Conservation (phyloP, 1,140 invertebrate species). For the Zelostemma sp. region DNA sequence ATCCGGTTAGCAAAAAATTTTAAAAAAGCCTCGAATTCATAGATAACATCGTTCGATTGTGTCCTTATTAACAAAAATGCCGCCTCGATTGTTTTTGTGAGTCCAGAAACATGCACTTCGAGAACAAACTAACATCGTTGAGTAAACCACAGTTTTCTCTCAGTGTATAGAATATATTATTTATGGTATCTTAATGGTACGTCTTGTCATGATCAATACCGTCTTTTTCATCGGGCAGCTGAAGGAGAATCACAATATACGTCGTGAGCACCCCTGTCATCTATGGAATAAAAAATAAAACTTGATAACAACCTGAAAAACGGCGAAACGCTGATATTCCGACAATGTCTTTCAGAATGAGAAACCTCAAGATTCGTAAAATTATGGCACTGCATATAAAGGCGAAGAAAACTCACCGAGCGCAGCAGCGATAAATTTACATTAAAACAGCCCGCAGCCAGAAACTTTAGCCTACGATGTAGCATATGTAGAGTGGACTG, state of each 20-base stretch:
- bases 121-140: not conserved
- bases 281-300: slow-evolving; percentile 51
- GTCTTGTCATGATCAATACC: slow-evolving; percentile 25
- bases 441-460: slow-evolving; percentile 61
- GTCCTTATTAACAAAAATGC: not conserved
- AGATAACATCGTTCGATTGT: not conserved
- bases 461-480: slow-evolving; percentile 59
- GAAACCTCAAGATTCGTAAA: too few species aligned
- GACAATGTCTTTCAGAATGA: too few species aligned
- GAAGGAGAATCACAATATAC: slow-evolving; percentile 63
- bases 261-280: slow-evolving; percentile 52
- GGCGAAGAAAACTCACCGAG: slow-evolving; percentile 57
- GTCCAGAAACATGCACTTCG: too few species aligned
- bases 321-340: too few species aligned
- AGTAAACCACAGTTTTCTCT: not conserved
- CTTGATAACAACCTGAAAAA: too few species aligned
- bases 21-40: not conserved
- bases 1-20: too few species aligned
- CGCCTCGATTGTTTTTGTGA: too few species aligned
- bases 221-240: slow-evolving; percentile 49
- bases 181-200: not conserved
- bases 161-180: too few species aligned
- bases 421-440: slow-evolving; percentile 60
- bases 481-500: slow-evolving; percentile 56
- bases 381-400: too few species aligned